Percentiles rank a stretch among this genome's conserved stretches.
These are phyloP conservation scores for Malaclemys terrapin DNA, from an alignment of 2,113 vertebrate genomes.

Conservation along the genomic window DNA sequence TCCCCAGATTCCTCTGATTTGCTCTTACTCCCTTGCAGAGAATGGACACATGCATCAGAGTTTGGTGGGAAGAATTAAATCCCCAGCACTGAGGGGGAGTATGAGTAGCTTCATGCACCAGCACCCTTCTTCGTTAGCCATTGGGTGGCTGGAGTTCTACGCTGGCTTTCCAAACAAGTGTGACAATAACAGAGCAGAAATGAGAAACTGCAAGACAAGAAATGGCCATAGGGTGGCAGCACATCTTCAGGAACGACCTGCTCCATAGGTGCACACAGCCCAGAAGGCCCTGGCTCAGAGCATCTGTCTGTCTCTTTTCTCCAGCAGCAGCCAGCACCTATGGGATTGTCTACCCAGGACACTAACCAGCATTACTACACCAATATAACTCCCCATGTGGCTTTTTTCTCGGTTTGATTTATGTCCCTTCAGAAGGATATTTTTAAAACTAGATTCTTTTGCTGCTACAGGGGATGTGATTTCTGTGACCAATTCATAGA, in stretches of 20 bases:
- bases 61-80: not conserved
- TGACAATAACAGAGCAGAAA: not conserved
- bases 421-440: not conserved
- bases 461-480: not conserved
- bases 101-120: not conserved
- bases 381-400: not conserved
- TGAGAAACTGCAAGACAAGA: not conserved
- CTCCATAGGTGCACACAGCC: not conserved
- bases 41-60: not conserved
- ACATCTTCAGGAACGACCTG: not conserved
- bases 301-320: not conserved
- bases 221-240: not conserved
- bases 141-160: no score
- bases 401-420: not conserved
- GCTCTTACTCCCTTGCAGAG: not conserved
- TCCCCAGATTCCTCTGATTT: not conserved
- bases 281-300: no score
- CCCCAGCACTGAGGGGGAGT: not conserved
- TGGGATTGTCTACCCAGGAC: not conserved
- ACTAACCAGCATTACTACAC: not conserved
- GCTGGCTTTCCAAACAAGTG: no score
- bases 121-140: no score
- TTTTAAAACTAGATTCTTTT: not conserved
- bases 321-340: not conserved
- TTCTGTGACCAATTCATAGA: not conserved